Base-by-base conservation (phyloP, 2,113 vertebrate genomes). In the Alligator mississippiensis region DNA sequence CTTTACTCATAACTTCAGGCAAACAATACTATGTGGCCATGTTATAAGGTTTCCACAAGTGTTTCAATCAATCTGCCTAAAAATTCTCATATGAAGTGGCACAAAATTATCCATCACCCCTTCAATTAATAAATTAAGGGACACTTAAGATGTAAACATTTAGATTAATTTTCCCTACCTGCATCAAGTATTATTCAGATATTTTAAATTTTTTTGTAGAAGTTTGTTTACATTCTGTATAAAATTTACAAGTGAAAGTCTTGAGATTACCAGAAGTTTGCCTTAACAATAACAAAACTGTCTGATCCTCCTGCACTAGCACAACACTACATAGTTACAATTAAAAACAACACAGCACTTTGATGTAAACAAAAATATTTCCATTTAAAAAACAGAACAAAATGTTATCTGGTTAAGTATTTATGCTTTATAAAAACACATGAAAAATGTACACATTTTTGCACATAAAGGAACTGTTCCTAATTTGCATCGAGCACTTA, bases 21-120 rank as follows among this genome's bases (percentile, higher is more conserved):
- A 47, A 47, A 47, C 47, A 47, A 47, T 47, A 47, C 47, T 47
- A 47, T 47, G 47, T 0, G 3, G 59, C 80, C 0, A 0, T 16
- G 10, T 90, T 82, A 64, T 28, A 74, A 4, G 75, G 27, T 24
- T 22, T 75, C 17, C 21, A 87, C 63, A 60, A 47, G 25, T 13
- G 4, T 60, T 79, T 15, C 87, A 80, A 12, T 74, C 19, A 60
- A 9, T 7, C 58, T 0, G 1, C 30, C 57, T 54, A 83, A 79
- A 30, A 83, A 12, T 34, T 61, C 34, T 60, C 4, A 81, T 19
- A 24, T 12, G 7, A 72, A 64, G 94, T 89, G 87, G 34, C 61
- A 24, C 19, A 76, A 5, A 4, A 62, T 30, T 77, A 60, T 24
- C 27, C 87, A 91, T 60, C 11, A 85, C 2, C 0, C 10, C 82